phyloP scores from a whole-genome alignment of 2,113 vertebrate genomes.

The Donacobius atricapilla region DNA sequence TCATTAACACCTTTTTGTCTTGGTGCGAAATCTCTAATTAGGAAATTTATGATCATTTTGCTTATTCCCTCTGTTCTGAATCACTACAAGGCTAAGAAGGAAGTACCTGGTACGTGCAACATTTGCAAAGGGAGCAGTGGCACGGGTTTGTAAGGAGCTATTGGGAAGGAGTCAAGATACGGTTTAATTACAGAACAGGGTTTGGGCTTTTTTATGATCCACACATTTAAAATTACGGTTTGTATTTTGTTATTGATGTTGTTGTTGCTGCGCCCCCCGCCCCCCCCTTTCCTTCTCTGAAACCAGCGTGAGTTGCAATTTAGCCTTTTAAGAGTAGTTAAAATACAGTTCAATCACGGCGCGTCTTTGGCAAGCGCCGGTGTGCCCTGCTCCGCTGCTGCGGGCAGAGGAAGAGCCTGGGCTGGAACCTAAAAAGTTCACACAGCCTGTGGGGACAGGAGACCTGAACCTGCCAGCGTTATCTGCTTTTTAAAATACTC shows the following conservation, averaged over 20 bases:
- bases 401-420: background rate
- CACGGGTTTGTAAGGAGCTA: background rate
- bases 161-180: background rate
- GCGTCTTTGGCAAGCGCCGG: background rate
- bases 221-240: background rate
- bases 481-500: background rate
- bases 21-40: constrained; percentile 76
- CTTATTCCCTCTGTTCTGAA: constrained; percentile 61
- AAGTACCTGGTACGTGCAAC: constrained; percentile 53
- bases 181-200: constrained; percentile 38
- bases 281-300: background rate
- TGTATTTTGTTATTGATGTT: background rate
- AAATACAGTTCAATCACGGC: background rate
- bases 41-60: constrained; percentile 75
- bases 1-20: constrained; percentile 76
- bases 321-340: background rate
- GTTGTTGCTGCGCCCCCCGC: rapidly evolving
- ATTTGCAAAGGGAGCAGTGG: constrained; percentile 25
- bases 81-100: constrained; percentile 25
- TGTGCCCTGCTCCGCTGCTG: background rate
- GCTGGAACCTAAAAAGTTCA: background rate
- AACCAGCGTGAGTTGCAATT: background rate
- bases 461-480: background rate
- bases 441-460: background rate
- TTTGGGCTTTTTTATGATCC: background rate